Percentiles rank a stretch among this genome's conserved stretches.
Evolutionary conservation across 2,113 vertebrate species (phyloP).

Genomic region (Periophthalmodon schlosseri): DNA sequence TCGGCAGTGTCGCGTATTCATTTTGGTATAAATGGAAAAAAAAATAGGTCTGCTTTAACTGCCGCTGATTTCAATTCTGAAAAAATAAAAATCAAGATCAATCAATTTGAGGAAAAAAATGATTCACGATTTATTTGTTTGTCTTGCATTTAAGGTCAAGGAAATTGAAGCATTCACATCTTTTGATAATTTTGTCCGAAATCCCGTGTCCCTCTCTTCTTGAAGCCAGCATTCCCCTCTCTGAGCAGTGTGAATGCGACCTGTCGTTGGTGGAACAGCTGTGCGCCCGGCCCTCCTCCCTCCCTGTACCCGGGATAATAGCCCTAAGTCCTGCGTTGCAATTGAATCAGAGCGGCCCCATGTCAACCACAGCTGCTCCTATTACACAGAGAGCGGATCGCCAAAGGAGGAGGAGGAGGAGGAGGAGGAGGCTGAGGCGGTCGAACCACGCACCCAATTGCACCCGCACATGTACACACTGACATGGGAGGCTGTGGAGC

Average conservation of each 20-base stretch:
- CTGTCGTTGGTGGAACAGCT: slow-evolving; percentile 56
- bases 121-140: no score
- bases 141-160: no score
- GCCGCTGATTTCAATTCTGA: no score
- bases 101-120: no score
- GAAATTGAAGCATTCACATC: no score
- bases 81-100: no score
- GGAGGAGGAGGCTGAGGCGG: slow-evolving; percentile 34
- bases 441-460: slow-evolving; percentile 30
- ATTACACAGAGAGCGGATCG: slow-evolving; percentile 51
- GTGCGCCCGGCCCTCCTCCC: slow-evolving; percentile 53
- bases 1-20: no score
- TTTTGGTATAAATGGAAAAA: no score
- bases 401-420: slow-evolving; percentile 15
- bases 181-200: neutral
- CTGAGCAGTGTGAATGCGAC: slow-evolving; percentile 12
- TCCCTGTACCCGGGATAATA: slow-evolving; percentile 58
- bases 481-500: neutral
- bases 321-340: slow-evolving; percentile 64
- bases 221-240: slow-evolving; percentile 3
- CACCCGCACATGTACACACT: slow-evolving; percentile 27
- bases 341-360: slow-evolving; percentile 73
- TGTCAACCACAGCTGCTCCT: slow-evolving; percentile 75
- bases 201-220: neutral
- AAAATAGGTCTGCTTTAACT: no score